Percentiles rank a stretch among this genome's conserved stretches.
phyloP scores from a whole-genome alignment of 2,888 invertebrate species.

The Sinotaia quadrata region DNA sequence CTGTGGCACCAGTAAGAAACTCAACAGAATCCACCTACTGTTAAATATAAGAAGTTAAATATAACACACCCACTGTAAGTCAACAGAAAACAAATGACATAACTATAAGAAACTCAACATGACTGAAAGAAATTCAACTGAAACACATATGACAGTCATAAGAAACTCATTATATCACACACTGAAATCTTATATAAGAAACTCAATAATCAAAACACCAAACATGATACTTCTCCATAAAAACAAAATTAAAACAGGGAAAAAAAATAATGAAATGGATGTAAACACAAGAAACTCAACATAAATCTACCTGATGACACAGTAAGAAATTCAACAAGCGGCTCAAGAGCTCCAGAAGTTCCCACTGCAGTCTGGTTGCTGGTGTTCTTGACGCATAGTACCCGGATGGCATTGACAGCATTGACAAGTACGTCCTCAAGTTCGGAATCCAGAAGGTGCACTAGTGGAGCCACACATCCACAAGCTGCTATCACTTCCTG shows the following conservation, averaged over 20 bases:
- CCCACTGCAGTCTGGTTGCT: conserved; percentile 68
- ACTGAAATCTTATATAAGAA: too few species aligned
- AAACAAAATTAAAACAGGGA: background rate
- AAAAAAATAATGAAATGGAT: background rate
- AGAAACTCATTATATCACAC: too few species aligned
- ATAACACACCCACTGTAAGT: too few species aligned
- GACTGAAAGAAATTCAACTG: too few species aligned
- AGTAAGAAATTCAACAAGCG: conserved; percentile 70
- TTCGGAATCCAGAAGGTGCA: conserved; percentile 66
- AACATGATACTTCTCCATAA: background rate
- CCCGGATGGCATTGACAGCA: conserved; percentile 70
- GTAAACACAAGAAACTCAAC: background rate
- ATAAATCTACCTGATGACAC: conserved; percentile 62
- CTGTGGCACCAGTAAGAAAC: too few species aligned
- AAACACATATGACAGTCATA: too few species aligned
- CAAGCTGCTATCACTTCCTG: conserved; percentile 62
- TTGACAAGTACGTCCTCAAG: conserved; percentile 71
- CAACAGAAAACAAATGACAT: too few species aligned
- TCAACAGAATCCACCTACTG: too few species aligned
- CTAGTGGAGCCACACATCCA: conserved; percentile 65
- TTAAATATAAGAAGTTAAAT: too few species aligned
- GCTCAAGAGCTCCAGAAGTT: conserved; percentile 62
- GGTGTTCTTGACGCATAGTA: conserved; percentile 64
- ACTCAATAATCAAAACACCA: background rate
- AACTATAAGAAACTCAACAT: too few species aligned